Base-by-base conservation (phyloP, 2,888 invertebrate species). In the Nemotelus pantherinus region DNA sequence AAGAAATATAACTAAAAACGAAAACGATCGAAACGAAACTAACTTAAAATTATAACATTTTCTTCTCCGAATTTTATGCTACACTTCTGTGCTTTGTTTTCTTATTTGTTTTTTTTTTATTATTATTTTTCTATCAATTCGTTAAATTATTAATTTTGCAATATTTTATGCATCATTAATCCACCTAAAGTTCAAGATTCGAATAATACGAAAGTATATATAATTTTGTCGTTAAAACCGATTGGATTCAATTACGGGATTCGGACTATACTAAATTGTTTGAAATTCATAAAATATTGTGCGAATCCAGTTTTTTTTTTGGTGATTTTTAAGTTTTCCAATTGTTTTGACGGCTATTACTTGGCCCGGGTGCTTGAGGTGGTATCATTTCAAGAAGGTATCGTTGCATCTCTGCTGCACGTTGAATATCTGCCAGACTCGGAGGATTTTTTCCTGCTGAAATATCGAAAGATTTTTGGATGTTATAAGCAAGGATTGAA, bases 301-400 rank as follows among this genome's bases (percentile, higher is more conserved):
- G 25, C 25, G 25, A 25, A 25, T 25, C 25, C 25, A 60, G 43
- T 60, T 58, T 75, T 75, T 25, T 25, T 25, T 25, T 25, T 25
- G 25, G 25, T 25, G 25, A 43, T 6, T 80, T 81, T 84, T 85
- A 87, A 81, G 87, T 87, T 83, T 87, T 87, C 87, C 87, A 87
- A 79, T 87, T 87, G 78, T 87, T 87, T 80, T 88, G 87, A 79
- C 87, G 86, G 83, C 84, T 86, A 77, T 84, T 86, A 80, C 86
- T 86, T 67, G 87, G 84, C 77, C 86, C 86, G 57, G 86, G 85
- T 81, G 86, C 83, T 82, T 83, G 86, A 43, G 86, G 91, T 77
- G 96, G 96, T 84, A 98, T 96, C 96, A 98, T 97, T 87, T 98
- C 98, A 80, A 98, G 91, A 84, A 98, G 90, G 89, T 98, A 98